Base-by-base conservation (phyloP, 2,797 vertebrate genomes). In the Coilia nasus region DNA sequence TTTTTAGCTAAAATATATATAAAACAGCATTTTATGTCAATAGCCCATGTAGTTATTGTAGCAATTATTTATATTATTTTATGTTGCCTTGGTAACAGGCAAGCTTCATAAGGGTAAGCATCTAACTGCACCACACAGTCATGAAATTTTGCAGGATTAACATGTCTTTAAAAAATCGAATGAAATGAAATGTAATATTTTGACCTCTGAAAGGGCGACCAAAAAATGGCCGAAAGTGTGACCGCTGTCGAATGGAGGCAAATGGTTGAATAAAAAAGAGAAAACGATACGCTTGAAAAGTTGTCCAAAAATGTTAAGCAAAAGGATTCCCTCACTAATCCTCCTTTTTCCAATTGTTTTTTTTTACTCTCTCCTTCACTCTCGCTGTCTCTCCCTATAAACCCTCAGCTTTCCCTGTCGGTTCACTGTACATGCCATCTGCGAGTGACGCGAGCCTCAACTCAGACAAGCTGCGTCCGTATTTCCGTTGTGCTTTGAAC, bases 321-420 rank as follows among this genome's bases (percentile, higher is more conserved):
- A 92, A 94, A 87, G 92, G 93, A 95, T 94, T 94, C 92, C 82
- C 87, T 90, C 91, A 87, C 91, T 94, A 95, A 95, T 94, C 93
- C 94, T 93, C 93, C 93, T 94, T 94, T 44, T n/a, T 67, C 85
- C 35, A 2, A 17, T 59, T 93, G 6, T 21, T 59, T 83, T 54
- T 82, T 21, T n/a, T 82, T 60, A 75, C 85, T 85, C 54, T 84
- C 78, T 81, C 82, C 35, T 50, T 81, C 50, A 83, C 81, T 78
- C 59, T 64, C 44, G 64, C 75, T 81, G 83, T 84, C 50, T 84
- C 46, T 83, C 81, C 50, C 83, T 25, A 56, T 81, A 62, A 85
- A 85, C 14, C 57, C 82, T 41, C 83, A 83, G 31, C 84, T 62
- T 81, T 88, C 88, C 92, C 90, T 93, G 91, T 91, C 91, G 85